These are phyloP conservation scores for Pseudorhiza aurosa DNA, from an alignment of 30 jellyfish, hydroid and myxozoan genomes.

Conservation along the genomic window DNA sequence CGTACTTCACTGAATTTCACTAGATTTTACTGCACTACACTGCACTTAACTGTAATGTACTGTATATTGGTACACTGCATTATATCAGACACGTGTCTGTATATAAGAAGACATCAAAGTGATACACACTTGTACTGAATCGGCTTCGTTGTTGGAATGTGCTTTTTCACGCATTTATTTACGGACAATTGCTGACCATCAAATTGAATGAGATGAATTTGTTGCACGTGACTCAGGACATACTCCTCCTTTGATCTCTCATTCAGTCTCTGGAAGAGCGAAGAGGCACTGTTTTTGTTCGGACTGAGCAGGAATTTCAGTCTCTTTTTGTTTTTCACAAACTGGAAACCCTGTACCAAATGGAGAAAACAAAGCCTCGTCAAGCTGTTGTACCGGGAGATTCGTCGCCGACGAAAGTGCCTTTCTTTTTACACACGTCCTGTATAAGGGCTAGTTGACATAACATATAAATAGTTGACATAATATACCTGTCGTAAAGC, in stretches of 20 bases:
- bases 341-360: constrained; percentile 79
- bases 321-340: constrained; percentile 76
- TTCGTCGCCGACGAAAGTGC: too few species aligned
- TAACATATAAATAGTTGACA: too few species aligned
- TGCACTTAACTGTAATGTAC: too few species aligned
- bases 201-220: constrained; percentile 75
- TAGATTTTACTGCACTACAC: too few species aligned
- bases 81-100: background rate
- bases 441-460: too few species aligned
- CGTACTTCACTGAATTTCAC: too few species aligned
- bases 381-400: too few species aligned
- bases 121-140: constrained; percentile 76
- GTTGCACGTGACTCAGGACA: constrained; percentile 81
- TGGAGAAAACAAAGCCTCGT: too few species aligned
- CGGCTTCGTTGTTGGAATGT: constrained; percentile 62
- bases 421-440: too few species aligned
- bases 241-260: constrained; percentile 46
- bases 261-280: constrained; percentile 11
- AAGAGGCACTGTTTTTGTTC: constrained; percentile 47
- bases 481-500: too few species aligned
- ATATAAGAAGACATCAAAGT: background rate
- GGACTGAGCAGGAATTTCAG: constrained; percentile 54
- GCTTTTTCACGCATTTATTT: constrained; percentile 66
- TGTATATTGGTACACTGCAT: too few species aligned
- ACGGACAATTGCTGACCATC: constrained; percentile 77